Base-by-base conservation (phyloP, 2,797 vertebrate species). In the Acrossocheilus fasciatus region DNA sequence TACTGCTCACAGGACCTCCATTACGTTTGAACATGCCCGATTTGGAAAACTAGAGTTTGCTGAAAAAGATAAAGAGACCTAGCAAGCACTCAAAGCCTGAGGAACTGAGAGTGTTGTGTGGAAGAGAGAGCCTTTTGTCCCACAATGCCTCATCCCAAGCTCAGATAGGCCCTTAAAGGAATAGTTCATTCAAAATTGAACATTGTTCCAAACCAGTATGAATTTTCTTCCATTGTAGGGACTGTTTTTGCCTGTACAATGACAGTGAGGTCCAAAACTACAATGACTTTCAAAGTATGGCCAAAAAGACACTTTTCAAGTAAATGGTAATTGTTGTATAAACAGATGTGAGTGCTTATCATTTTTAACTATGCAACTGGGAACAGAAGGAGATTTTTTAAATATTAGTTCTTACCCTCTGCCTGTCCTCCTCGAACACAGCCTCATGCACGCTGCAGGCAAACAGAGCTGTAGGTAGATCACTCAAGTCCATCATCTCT, bases 401-500 rank as follows among this genome's bases (percentile, higher is more conserved):
- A 11, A 15, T n/a, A 39, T 52, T 14, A 54, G 66, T 10, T 39
- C 94, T 95, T 93, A 99, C 98, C 96, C 96, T 96, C 90, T 98
- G 95, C 23, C 93, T 89, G 72, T 95, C 94, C 17, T 97, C 94
- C 87, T 98, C 96, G 9, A 99, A 99, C 87, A 97, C 97, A 0
- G 96, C 93, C 82, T 98, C 96, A 0, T 97, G 97, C 77, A 98
- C 96, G 1, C 96, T 93, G 92, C 98, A 99, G 9, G 97, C 98
- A 86, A 98, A 98, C 6, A 99, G 96, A 0, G 97, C 96, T n/a
- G 96, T 96, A 88, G 97, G 97, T 87, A 99, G 93, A 91, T 98
- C 97, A 41, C 97, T 99, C 52, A 99, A 93, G 93, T 99, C 98
- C 98, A 98, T 99, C 96, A 98, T 97, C 93, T 98, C 97, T 81